Evolutionary conservation across 2,113 vertebrate genomes (phyloP), one percentile per base, ranked within the genome.

Genomic region (Vanacampus margaritifer): DNA sequence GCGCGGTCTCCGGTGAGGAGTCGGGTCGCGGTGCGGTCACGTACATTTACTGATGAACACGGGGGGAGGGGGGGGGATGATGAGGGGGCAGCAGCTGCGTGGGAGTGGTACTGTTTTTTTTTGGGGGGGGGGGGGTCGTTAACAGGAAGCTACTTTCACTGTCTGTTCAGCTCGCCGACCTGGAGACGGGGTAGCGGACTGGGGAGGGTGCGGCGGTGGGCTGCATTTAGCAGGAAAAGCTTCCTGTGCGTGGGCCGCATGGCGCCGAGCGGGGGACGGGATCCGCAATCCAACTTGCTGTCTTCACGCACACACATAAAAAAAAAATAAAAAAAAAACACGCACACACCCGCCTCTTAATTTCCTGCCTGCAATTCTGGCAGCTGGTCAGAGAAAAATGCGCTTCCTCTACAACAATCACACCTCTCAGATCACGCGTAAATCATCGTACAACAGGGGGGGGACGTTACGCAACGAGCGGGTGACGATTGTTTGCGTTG

Each of bases 321-420:
- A 39, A 39, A 39, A 39, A 37, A 8, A 8, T 7, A 37, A 87
- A 82, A 84, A 87, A 86, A 87, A 84, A 79, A 48, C 35, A 26
- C 28, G 17, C 45, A 37, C 17, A 65, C 64, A 72, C 80, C 84
- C 75, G 82, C n/a, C n/a, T n/a, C n/a, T n/a, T 79, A 87, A 88
- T 90, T 90, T 91, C 89, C 91, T 90, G 88, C 84, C 83, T 86
- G 83, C 68, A 79, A 89, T 87, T 85, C 83, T 78, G 86, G 86
- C 81, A 78, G 76, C 73, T 67, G 81, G 81, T 88, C 87, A 90
- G 80, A 80, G 65, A 79, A 79, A 75, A 73, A 80, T 74, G 54
- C 39, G 86, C 83, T 90, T 91, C 87, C 85, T 74, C 73, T 85
- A 78, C 81, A 87, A 72, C 43, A 54, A 84, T 83, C 80, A 82